These are phyloP conservation scores for Masnerella sp. DNA, from an alignment of 2,888 invertebrate species.

Conservation along the genomic window DNA sequence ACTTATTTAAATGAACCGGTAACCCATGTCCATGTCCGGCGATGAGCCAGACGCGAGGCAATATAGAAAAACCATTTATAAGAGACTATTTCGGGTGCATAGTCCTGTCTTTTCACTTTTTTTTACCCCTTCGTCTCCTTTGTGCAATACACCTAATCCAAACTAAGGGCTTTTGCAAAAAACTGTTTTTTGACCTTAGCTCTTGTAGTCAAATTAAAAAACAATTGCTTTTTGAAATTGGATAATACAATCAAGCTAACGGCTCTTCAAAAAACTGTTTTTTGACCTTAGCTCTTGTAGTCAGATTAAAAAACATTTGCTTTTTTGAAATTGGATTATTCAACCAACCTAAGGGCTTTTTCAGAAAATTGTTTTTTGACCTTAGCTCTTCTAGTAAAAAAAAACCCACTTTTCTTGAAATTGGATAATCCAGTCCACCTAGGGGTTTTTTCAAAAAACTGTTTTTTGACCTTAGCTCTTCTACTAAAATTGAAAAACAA, in stretches of 20 bases:
- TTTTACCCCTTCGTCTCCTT: conserved; percentile 63
- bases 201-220: neutral
- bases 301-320: neutral
- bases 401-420: too few species aligned
- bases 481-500: too few species aligned
- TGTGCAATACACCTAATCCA: too few species aligned
- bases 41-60: conserved; percentile 73
- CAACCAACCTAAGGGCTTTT: too few species aligned
- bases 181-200: neutral
- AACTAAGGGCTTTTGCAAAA: neutral
- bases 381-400: too few species aligned
- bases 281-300: too few species aligned
- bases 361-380: too few species aligned
- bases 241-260: too few species aligned
- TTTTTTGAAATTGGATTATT: neutral
- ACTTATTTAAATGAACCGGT: conserved; percentile 78
- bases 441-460: too few species aligned
- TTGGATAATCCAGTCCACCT: too few species aligned
- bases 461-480: too few species aligned
- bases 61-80: conserved; percentile 78
- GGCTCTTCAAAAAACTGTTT: too few species aligned
- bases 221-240: neutral
- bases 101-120: conserved; percentile 50
- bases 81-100: conserved; percentile 74
- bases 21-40: conserved; percentile 76